These are phyloP conservation scores for Panurus biarmicus DNA, from an alignment of 2,113 vertebrate genomes.

Conservation along the genomic window DNA sequence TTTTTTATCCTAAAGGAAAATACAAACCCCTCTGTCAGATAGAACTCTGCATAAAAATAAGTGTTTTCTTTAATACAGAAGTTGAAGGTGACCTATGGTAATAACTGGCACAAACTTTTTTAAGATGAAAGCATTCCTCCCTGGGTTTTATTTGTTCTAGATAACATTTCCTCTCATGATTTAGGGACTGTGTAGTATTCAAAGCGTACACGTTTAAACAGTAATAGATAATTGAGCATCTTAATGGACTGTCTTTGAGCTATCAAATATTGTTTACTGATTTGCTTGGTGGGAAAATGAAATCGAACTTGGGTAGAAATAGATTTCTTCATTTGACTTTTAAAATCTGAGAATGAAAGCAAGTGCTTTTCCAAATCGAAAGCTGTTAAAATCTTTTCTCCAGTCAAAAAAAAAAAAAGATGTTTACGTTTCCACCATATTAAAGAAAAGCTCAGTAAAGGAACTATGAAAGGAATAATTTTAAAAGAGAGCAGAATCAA, in stretches of 20 bases:
- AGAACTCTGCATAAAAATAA: conserved; percentile 69
- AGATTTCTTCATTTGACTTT: not conserved
- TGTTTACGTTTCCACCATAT: not conserved
- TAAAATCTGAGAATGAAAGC: not conserved
- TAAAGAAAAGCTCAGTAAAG: not conserved
- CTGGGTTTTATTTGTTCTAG: conserved; percentile 34
- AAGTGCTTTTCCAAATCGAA: not conserved
- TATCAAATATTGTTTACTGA: not conserved
- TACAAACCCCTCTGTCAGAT: conserved; percentile 58
- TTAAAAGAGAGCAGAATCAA: not conserved
- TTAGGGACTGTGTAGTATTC: not conserved
- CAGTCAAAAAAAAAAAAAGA: not conserved
- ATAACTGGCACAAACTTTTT: conserved; percentile 52
- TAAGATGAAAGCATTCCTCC: conserved; percentile 4
- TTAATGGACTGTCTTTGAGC: not conserved
- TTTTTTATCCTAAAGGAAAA: conserved; percentile 71
- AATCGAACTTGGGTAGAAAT: not conserved
- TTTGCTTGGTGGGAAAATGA: not conserved
- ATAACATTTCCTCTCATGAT: not conserved
- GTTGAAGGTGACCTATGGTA: conserved; percentile 68
- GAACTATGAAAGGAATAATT: not conserved
- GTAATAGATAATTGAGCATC: conserved; percentile 3
- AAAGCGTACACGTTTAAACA: not conserved
- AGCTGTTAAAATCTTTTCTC: not conserved
- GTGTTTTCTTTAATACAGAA: conserved; percentile 46